These are phyloP conservation scores for Pantherophis alleghaniensis DNA, from an alignment of 2,797 vertebrate genomes.

Conservation along the genomic window DNA sequence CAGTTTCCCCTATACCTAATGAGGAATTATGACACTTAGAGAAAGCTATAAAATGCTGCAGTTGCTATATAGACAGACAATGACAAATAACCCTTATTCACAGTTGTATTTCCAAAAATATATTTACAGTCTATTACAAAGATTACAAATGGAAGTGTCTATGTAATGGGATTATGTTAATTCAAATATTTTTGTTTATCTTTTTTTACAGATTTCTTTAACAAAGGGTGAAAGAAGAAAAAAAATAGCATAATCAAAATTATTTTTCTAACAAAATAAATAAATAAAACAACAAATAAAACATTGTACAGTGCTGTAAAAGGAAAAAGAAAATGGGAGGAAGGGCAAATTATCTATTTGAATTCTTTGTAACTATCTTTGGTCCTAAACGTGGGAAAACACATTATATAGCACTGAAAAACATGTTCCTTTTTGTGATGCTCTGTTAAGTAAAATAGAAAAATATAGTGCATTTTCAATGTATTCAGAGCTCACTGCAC, in stretches of 20 bases:
- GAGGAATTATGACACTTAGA: slow-evolving; percentile 69
- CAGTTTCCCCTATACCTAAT: slow-evolving; percentile 70
- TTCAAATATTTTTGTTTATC: slow-evolving; percentile 76
- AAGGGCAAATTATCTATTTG: slow-evolving; percentile 69
- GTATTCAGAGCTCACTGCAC: slow-evolving; percentile 97
- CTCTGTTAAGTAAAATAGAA: slow-evolving; percentile 96
- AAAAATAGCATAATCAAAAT: slow-evolving; percentile 82
- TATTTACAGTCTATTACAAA: slow-evolving; percentile 99
- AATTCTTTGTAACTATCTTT: slow-evolving; percentile 93
- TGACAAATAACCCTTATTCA: slow-evolving; percentile 85
- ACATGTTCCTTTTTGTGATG: slow-evolving; percentile 86
- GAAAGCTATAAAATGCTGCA: slow-evolving; percentile 74
- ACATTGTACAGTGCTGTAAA: slow-evolving; percentile 92
- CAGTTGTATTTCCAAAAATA: slow-evolving; percentile 99
- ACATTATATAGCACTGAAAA: slow-evolving; percentile 95
- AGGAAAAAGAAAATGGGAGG: slow-evolving; percentile 62
- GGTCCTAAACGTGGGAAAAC: slow-evolving; percentile 98
- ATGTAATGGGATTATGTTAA: slow-evolving; percentile 88
- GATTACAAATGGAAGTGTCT: slow-evolving; percentile 99
- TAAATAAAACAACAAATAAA: slow-evolving; percentile 95
- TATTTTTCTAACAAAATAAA: slow-evolving; percentile 89
- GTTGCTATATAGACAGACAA: slow-evolving; percentile 78
- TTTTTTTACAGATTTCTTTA: slow-evolving; percentile 84
- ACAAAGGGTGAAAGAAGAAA: slow-evolving; percentile 67
- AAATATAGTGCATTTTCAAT: slow-evolving; percentile 99